Base-by-base conservation (phyloP, 2,113 vertebrate genomes). In the Miniopterus natalensis region DNA sequence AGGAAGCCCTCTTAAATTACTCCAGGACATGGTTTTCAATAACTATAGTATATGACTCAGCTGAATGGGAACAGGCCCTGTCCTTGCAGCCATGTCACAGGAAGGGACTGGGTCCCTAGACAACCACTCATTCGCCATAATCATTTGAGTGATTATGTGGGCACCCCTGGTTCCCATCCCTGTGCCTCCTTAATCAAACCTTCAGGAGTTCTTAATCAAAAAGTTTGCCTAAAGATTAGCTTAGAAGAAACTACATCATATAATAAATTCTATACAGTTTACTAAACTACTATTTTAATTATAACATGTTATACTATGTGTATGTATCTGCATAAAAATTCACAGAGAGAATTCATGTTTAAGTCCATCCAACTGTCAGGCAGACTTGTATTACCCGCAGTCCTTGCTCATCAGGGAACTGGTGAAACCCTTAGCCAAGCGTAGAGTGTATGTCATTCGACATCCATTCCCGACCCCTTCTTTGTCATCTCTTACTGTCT, bases 361-460 rank as follows among this genome's bases (percentile, higher is more conserved):
- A 55, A 68, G 66, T 63, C n/a, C 21, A 11, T 63, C 51, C 25
- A 11, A 0, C 18, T 29, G 20, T 29, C 40, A 77, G 18, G 31
- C 7, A 65, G 18, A 36, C 40, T 80, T 63, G 6, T 14, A 11
- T 61, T 73, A 74, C 23, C 18, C 2, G 4, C 0, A 42, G 4
- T 45, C 40, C 40, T 47, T 71, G 61, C 25, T 94, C 49, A 8
- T 36, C 29, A 40, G 31, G 25, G 66, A 55, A n/a, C 65, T 10
- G 55, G 49, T 36, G 20, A 88, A 51, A 6, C 11, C 36, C 47
- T 84, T 29, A 61, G 12, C 63, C 77, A 45, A 6, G 31, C 5
- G 3, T 1, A 63, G 23, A 12, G 8, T 6, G 3, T 3, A 1
- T 42, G 3, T 29, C 45, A 0, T 11, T 20, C 36, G 1, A 1